A percentile compares a stretch with the other conserved stretches of the same genome.
Evolutionary conservation across 35 echinoderm and acorn worm species (phyloP).

Genomic region (Acanthaster planci): DNA sequence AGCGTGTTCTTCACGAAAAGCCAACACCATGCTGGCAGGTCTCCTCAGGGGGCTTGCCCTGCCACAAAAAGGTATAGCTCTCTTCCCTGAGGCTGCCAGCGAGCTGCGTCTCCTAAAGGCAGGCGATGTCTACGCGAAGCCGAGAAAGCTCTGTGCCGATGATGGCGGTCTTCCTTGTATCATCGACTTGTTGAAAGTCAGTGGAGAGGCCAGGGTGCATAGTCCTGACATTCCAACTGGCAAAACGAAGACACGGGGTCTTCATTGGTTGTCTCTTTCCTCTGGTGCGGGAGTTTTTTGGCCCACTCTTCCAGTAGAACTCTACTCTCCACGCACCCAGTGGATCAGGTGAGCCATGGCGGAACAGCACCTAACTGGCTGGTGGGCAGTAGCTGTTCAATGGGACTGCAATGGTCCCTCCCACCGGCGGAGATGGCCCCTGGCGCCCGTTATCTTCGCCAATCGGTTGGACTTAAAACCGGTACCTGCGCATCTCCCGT

Average conservation of each 20-base stretch:
- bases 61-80: constrained; percentile 3
- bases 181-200: neutral
- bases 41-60: neutral
- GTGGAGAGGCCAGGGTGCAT: neutral
- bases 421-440: neutral
- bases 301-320: neutral
- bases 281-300: neutral
- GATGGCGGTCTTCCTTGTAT: constrained; percentile 17
- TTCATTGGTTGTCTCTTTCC: too few relatives aligned
- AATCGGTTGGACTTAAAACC: neutral
- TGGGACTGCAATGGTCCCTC: neutral
- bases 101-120: constrained; percentile 5
- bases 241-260: neutral
- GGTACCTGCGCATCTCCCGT: neutral
- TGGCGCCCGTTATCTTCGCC: neutral
- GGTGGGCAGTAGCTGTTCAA: neutral
- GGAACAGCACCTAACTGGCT: neutral
- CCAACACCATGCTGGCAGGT: neutral
- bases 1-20: neutral
- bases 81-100: constrained; percentile 23
- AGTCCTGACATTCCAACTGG: constrained; percentile 8
- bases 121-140: neutral
- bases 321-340: neutral
- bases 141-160: constrained; percentile 2
- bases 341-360: neutral